Base-by-base conservation (phyloP, 1,140 invertebrate genomes). In the Drosophila hydei region DNA sequence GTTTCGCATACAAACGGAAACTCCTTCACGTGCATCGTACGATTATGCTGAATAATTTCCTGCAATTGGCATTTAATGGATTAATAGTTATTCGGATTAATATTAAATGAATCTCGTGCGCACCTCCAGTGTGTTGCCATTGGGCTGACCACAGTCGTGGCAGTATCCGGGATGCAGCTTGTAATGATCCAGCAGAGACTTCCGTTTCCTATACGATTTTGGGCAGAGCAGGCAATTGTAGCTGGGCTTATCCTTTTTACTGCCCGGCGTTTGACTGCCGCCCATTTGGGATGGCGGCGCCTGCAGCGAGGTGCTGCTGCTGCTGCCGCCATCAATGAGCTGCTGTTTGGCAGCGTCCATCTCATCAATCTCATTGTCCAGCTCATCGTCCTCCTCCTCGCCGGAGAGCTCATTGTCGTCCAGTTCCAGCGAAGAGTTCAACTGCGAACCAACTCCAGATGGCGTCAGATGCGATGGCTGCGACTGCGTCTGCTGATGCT, bases 1-100 rank as follows among this genome's bases (percentile, higher is more conserved):
- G 80, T 91, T 19, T 91, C 90, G 52, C 91, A 91, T 6, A 91
- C 88, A 61, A 91, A 91, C n/a, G 91, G 91, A 59, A 90, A 91
- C 74, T 91, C 89, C 69, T 91, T 91, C 5, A 83, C 75, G 48
- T 91, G 91, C 70, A 91, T 76, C 5, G 78, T 91, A 21, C 85
- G 72, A 68, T 91, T 91, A 42, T 91, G 91, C 16, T 90, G 84
- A 25, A 91, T 91, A 9, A 91, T 84, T 70, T 91, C 91, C 90
- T 91, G 18, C 0, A 72, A 72, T 42, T 1, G 43, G 61, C 16
- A 36, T 11, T 23, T 5, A 18, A 18, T 43, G 2, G 5, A 19
- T 12, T 7, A 50, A 59, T 27, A 45, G 48, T 23, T 7, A 19
- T 14, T 40, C 38, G 2, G 0, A 33, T 33, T 8, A 16, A 14